Evolutionary conservation across 2,888 invertebrate genomes (phyloP).

Genomic region (Xiphydria camelus): DNA sequence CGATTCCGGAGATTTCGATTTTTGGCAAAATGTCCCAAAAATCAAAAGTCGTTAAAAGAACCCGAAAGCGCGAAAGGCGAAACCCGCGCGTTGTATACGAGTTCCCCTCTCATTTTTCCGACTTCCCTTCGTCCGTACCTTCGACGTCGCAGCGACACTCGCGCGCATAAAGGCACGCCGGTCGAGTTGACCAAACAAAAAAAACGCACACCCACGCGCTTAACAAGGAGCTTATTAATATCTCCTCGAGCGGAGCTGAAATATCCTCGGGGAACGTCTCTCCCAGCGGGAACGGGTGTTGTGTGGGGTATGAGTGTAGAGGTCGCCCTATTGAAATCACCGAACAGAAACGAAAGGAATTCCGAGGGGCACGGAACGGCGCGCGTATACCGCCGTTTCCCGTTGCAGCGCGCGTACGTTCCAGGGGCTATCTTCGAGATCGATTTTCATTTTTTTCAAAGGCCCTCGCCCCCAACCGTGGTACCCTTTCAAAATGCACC

Average conservation of each 20-base stretch:
- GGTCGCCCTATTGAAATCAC: conserved; percentile 40
- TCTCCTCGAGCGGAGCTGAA: conserved; percentile 29
- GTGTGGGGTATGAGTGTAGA: conserved; percentile 13
- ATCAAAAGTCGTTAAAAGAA: too few relatives aligned
- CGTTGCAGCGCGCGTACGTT: conserved; percentile 5
- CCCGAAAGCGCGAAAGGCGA: too few relatives aligned
- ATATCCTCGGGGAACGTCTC: conserved; percentile 39
- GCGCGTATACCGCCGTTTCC: too few relatives aligned
- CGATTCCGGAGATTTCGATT: too few relatives aligned
- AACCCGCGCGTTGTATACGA: too few relatives aligned
- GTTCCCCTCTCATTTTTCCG: too few relatives aligned
- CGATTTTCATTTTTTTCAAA: conserved; percentile 16
- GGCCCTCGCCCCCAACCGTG: conserved; percentile 2
- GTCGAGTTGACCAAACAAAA: too few relatives aligned
- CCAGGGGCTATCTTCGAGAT: conserved; percentile 12
- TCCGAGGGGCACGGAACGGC: conserved; percentile 22
- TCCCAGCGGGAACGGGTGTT: conserved; percentile 37
- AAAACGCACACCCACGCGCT: conserved; percentile 2
- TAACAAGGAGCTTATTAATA: conserved; percentile 26
- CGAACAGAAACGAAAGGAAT: conserved; percentile 33
- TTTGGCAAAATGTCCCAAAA: too few relatives aligned
- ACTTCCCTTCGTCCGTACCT: too few relatives aligned
- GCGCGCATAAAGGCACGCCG: too few relatives aligned
- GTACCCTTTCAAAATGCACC: conserved; percentile 12
- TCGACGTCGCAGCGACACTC: too few relatives aligned